Evolutionary conservation across 2,888 invertebrate genomes (phyloP).

Genomic region (Tenthredo scrophulariae): DNA sequence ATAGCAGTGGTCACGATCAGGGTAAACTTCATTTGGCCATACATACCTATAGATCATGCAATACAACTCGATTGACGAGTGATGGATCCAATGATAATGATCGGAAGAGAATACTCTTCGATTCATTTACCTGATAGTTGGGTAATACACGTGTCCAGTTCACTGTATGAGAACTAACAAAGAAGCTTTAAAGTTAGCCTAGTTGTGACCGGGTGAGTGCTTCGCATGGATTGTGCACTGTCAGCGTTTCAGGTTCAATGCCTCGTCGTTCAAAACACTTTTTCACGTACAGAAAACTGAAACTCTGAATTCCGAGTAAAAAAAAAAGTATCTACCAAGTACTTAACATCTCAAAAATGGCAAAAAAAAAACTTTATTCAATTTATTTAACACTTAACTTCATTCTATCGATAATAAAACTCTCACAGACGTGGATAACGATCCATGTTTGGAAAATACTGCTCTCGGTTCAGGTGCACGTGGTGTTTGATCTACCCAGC

Average conservation of each 20-base stretch:
- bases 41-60: neutral
- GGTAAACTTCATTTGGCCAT: neutral
- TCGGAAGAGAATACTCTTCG: neutral
- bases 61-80: neutral
- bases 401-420: neutral
- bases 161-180: neutral
- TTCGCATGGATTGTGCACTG: constrained; percentile 37
- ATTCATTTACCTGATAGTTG: neutral
- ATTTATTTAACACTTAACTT: neutral
- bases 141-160: neutral
- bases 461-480: constrained; percentile 8
- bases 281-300: neutral
- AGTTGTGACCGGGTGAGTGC: constrained; percentile 2
- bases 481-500: neutral
- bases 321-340: neutral
- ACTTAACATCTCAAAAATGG: neutral
- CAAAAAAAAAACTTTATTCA: neutral
- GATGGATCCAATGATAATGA: neutral
- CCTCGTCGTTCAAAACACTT: constrained; percentile 27
- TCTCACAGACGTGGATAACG: neutral
- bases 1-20: neutral
- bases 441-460: neutral
- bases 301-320: neutral
- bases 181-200: constrained; percentile 41
- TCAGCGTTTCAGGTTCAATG: constrained; percentile 46